A percentile compares a stretch with the other conserved stretches of the same genome.
Evolutionary conservation across 2,113 vertebrate species (phyloP).

Genomic region (Silurus meridionalis): DNA sequence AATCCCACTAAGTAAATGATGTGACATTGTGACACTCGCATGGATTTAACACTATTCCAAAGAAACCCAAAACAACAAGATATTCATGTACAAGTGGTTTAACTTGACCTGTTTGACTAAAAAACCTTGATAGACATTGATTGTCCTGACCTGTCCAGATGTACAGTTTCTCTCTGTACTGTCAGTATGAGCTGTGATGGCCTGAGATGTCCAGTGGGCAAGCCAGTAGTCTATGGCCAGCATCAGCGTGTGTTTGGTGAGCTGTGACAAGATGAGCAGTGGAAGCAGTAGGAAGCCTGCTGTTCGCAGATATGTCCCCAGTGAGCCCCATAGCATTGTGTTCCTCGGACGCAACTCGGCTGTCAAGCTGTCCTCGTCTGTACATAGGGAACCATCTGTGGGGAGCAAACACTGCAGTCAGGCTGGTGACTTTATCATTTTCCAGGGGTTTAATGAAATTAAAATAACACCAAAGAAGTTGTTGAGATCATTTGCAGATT

Average conservation of each 20-base stretch:
- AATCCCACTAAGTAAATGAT: neutral
- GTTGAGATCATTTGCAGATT: neutral
- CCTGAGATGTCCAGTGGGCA: conserved; percentile 84
- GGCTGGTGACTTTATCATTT: neutral
- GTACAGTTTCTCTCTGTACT: conserved; percentile 76
- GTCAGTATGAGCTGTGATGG: conserved; percentile 69
- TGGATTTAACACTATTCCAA: neutral
- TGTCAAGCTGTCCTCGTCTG: conserved; percentile 88
- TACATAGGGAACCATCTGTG: conserved; percentile 83
- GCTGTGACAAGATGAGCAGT: conserved; percentile 87
- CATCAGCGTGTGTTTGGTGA: conserved; percentile 93
- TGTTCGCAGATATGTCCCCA: conserved; percentile 86
- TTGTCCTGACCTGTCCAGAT: conserved; percentile 66
- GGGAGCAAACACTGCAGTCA: neutral
- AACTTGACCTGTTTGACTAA: neutral
- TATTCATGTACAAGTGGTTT: neutral
- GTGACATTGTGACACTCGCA: neutral
- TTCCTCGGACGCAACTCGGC: conserved; percentile 87
- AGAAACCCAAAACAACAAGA: neutral
- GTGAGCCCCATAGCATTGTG: conserved; percentile 92
- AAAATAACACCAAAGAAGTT: neutral
- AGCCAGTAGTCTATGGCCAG: conserved; percentile 97
- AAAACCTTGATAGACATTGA: neutral
- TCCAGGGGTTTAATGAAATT: neutral
- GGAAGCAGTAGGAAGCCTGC: conserved; percentile 85